These are phyloP conservation scores for Bicyclus anynana DNA, from an alignment of 1,140 invertebrate species.

Conservation along the genomic window DNA sequence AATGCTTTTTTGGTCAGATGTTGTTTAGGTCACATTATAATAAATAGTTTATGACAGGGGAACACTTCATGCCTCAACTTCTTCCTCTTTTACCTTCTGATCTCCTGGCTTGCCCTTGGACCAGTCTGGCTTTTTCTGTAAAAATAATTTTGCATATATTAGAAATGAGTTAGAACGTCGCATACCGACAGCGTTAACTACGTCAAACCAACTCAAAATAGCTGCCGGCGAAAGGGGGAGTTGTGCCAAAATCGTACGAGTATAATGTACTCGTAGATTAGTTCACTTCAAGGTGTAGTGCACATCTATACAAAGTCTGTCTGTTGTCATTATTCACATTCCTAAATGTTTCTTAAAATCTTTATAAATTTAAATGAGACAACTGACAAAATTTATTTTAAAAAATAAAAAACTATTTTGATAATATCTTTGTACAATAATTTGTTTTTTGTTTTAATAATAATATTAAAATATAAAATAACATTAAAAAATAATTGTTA, in stretches of 20 bases:
- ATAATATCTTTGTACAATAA: no score
- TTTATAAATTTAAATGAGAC: no score
- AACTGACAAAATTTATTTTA: no score
- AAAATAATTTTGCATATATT: conserved; percentile 44
- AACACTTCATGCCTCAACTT: conserved; percentile 87
- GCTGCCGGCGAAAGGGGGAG: conserved; percentile 2
- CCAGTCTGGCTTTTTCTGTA: conserved; percentile 94
- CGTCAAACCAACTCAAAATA: conserved; percentile 14
- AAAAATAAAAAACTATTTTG: no score
- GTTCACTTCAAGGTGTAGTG: background rate
- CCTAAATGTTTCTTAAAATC: no score
- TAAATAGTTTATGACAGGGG: conserved; percentile 46
- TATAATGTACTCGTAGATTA: no score
- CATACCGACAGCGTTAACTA: conserved; percentile 12
- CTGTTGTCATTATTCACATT: background rate
- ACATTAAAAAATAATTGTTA: no score
- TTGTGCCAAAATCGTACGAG: background rate
- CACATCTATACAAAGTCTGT: background rate
- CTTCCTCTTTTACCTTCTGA: conserved; percentile 92
- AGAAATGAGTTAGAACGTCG: conserved; percentile 1
- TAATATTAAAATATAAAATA: no score
- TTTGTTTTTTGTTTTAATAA: no score
- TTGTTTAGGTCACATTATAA: conserved; percentile 38
- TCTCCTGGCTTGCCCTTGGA: conserved; percentile 90
- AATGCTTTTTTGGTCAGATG: conserved; percentile 29